Evolutionary conservation across 2,888 invertebrate genomes (phyloP).

Genomic region (Baronia brevicornis): DNA sequence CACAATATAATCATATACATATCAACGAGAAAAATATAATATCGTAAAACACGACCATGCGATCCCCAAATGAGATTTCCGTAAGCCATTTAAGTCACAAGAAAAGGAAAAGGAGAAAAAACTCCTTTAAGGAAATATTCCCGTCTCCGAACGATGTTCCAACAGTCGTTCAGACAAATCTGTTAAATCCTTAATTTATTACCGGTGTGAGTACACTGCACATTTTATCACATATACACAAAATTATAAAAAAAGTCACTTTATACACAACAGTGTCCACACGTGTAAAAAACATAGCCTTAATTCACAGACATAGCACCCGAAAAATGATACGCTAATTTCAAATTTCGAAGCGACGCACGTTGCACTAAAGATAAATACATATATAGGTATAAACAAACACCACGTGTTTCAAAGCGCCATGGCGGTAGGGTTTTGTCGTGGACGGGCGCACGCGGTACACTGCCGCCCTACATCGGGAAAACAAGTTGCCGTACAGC

Average conservation of each 20-base stretch:
- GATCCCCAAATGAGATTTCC: conserved; percentile 37
- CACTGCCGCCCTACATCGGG: conserved; percentile 55
- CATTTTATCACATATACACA: conserved; percentile 13
- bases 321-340: no score
- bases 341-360: conserved; percentile 7
- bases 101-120: conserved; percentile 46
- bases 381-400: conserved; percentile 19
- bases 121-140: conserved; percentile 49
- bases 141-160: conserved; percentile 54
- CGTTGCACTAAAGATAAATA: conserved; percentile 1
- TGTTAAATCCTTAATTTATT: conserved; percentile 31
- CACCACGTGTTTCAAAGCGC: conserved; percentile 18
- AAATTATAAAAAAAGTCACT: conserved; percentile 15
- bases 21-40: conserved; percentile 20
- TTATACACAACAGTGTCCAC: conserved; percentile 18
- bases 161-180: conserved; percentile 33
- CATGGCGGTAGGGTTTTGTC: conserved; percentile 22
- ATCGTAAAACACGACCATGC: conserved; percentile 52
- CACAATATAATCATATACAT: no score
- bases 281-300: conserved; percentile 17
- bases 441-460: conserved; percentile 44
- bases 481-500: conserved; percentile 52
- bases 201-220: conserved; percentile 9
- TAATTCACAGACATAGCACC: no score
- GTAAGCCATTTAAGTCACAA: conserved; percentile 49